Evolutionary conservation across 64 coral and sea anemone species (phyloP).

Genomic region (Dendrophyllia cribrosa): DNA sequence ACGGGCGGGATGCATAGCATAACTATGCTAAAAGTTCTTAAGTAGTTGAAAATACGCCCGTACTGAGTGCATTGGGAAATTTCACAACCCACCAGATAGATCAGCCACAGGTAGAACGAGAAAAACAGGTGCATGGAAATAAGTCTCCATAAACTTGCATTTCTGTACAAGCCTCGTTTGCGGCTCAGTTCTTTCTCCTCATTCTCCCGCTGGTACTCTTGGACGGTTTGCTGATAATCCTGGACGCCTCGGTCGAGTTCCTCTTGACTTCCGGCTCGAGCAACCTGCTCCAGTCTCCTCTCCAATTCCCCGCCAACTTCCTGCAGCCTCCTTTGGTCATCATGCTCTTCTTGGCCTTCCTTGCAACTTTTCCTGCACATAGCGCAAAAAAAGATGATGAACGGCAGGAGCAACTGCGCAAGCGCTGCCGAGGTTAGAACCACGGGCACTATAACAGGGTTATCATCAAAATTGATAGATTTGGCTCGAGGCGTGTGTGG

Average conservation of each 20-base stretch:
- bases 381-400: constrained; percentile 45
- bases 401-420: constrained; percentile 63
- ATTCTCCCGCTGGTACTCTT: constrained; percentile 61
- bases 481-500: not conserved
- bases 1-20: constrained; percentile 70
- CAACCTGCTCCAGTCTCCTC: constrained; percentile 54
- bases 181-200: constrained; percentile 60
- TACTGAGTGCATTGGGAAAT: constrained; percentile 58
- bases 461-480: constrained; percentile 72
- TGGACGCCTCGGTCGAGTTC: constrained; percentile 67
- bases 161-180: constrained; percentile 59
- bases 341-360: constrained; percentile 10
- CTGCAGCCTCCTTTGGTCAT: constrained; percentile 44
- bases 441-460: constrained; percentile 43
- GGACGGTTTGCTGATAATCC: constrained; percentile 56
- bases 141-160: constrained; percentile 56
- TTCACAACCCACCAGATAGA: constrained; percentile 71
- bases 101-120: constrained; percentile 83
- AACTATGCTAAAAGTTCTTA: constrained; percentile 59
- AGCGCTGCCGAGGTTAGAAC: constrained; percentile 51
- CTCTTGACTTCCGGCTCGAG: constrained; percentile 57
- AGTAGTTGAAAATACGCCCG: constrained; percentile 46
- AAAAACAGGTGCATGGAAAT: constrained; percentile 80
- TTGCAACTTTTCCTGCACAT: constrained; percentile 58
- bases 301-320: constrained; percentile 51